Base-by-base conservation (phyloP, 2,113 vertebrate genomes). In the Patagioenas fasciata region DNA sequence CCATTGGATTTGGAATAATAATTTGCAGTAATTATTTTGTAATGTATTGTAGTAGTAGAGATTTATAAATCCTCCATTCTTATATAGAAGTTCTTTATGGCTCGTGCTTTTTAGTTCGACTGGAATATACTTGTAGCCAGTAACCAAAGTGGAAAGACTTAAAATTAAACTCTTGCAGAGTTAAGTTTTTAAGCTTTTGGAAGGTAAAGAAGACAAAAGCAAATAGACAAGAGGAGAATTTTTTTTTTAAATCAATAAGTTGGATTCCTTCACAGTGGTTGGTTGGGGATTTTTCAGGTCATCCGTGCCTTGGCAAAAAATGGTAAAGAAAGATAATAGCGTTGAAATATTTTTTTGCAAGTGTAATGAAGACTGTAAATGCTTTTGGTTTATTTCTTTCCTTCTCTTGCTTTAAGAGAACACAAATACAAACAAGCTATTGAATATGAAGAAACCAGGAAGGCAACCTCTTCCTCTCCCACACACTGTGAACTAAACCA, bases 391-490 rank as follows among this genome's bases (percentile, higher is more conserved):
- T 66, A 15, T 74, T 86, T 88, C 69, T 38, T 82, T 32, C 50
- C 29, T 79, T 72, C 32, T 69, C 47, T 81, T 89, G 73, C 66
- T 90, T 74, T 67, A 91, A 90, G 72, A 85, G 60, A 25, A 4
- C 64, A 90, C 64, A 85, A 88, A 83, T 78, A 80, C 71, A 88
- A 93, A 80, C 83, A 93, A 78, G 65, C 79, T 86, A 48, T 77
- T 94, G 94, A 78, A 78, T 60, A 69, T 80, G 73, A 77, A 91
- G 91, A 80, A 90, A 78, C 61, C 34, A 74, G 88, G 88, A 93
- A 86, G 69, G 66, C 93, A 88, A 4, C 67, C 32, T 96, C 74
- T 91, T 93, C 85, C 60, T 95, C 93, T 91, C 93, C 85, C 85
- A 91, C 88, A 93, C 85, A 56, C 67, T 88, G 66, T 85, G 90